phyloP scores from a whole-genome alignment of 1,140 invertebrate genomes.

The Globodera rostochiensis region DNA sequence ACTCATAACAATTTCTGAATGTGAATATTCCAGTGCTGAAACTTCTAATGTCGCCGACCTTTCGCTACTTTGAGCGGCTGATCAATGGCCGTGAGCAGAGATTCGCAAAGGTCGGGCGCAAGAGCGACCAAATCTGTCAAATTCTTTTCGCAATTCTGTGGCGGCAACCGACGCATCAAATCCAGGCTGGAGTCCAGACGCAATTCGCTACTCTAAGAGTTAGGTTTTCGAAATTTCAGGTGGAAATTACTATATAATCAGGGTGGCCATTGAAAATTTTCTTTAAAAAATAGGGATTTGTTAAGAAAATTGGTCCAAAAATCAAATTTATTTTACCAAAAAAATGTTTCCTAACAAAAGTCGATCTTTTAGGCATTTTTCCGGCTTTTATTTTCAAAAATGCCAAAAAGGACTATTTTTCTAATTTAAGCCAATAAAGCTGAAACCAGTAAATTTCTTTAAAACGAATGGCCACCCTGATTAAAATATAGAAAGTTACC shows the following conservation, averaged over 20 bases:
- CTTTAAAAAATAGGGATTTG: no score
- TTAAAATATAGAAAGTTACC: no score
- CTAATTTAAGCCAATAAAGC: no score
- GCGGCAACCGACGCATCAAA: slow-evolving; percentile 94
- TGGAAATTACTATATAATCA: neutral
- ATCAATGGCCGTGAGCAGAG: slow-evolving; percentile 93
- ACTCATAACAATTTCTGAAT: neutral
- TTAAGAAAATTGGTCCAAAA: no score
- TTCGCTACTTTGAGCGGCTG: slow-evolving; percentile 96
- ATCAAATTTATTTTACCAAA: no score
- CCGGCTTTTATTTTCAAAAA: no score
- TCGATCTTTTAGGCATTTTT: no score
- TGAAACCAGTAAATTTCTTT: no score
- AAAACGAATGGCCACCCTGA: no score
- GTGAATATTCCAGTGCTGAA: neutral
- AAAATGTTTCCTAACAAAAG: no score
- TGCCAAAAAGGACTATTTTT: no score
- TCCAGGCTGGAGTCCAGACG: slow-evolving; percentile 98
- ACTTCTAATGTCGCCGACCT: neutral
- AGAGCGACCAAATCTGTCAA: slow-evolving; percentile 94
- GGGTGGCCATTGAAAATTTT: no score
- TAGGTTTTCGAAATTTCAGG: neutral
- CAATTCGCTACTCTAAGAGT: slow-evolving; percentile 22
- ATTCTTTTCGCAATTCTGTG: slow-evolving; percentile 98
- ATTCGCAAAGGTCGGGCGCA: slow-evolving; percentile 91